Base-by-base conservation (phyloP, 2,113 vertebrate genomes). In the Halichoerus grypus region DNA sequence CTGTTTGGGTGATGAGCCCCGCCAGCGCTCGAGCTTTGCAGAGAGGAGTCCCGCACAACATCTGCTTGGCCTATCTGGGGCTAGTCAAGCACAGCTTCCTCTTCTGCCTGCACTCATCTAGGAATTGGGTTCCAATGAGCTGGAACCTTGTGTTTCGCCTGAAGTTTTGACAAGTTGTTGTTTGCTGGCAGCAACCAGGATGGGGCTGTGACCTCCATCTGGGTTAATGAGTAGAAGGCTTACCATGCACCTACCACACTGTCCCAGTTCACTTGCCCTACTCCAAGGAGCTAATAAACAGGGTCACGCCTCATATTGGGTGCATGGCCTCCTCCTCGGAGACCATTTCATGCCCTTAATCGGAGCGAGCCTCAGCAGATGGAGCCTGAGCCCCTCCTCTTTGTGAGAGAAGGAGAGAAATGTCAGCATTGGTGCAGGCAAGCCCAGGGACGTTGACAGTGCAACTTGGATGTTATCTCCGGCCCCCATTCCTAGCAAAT, bases 61-160 rank as follows among this genome's bases (percentile, higher is more conserved):
- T 98, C 98, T 99, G 98, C 97, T 94, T 76, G 97, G 97, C 92
- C 97, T 98, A 51, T 95, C 97, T 77, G 84, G 79, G 91, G 86
- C 96, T 80, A 92, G 95, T 86, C 96, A 97, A 77, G 96, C 95
- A 81, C 85, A 90, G 86, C 96, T 96, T 93, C 97, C 92, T 98
- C 96, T 97, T 98, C 97, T 97, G 96, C 97, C 81, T 55, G 42
- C 14, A 12, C 90, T 95, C 91, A 22, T 91, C 97, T 93, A 86
- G 95, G 97, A 98, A 91, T 33, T 87, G 76, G 87, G 96, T 98
- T 95, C 92, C 95, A 98, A 98, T n/a, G 77, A 98, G 94, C 97
- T 98, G 97, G 96, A 98, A 97, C 90, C 42, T 91, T 4, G 26
- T n/a, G 90, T 97, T 96, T 92, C n/a, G 65, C 88, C 87, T 91